Conservation (phyloP, 2,113 vertebrate species). For the Sander lucioperca region DNA sequence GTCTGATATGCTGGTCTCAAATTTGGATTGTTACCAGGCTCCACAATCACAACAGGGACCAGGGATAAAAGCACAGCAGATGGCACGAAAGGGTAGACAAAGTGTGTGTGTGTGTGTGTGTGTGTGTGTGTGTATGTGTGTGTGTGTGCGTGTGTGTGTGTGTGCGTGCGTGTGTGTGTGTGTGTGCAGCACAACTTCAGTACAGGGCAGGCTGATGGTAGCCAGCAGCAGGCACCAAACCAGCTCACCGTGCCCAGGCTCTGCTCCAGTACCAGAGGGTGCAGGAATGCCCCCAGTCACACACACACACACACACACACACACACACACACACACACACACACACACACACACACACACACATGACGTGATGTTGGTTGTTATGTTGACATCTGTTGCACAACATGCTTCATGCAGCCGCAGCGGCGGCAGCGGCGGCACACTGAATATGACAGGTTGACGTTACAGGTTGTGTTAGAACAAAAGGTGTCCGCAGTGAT, state of each 20-base stretch:
- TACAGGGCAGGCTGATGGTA: background rate
- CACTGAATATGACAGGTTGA: background rate
- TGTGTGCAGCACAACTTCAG: background rate
- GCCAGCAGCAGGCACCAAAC: background rate
- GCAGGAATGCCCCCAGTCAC: background rate
- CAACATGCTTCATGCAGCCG: background rate
- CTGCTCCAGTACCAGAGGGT: background rate
- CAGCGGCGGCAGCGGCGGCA: background rate
- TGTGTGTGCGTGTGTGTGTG: too few relatives aligned
- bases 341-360: background rate
- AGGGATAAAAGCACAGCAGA: constrained; percentile 5
- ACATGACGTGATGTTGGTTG: background rate
- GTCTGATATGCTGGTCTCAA: constrained; percentile 8
- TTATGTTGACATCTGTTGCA: constrained; percentile 45
- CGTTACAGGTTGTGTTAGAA: constrained; percentile 20
- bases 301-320: background rate
- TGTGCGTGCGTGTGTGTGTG: constrained; percentile 1
- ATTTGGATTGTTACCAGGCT: constrained; percentile 3
- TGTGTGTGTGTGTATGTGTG: background rate
- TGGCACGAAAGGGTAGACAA: background rate
- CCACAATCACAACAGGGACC: background rate
- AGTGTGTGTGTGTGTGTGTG: background rate
- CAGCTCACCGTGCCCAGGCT: background rate
- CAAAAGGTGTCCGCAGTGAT: background rate
- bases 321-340: background rate